phyloP scores from a whole-genome alignment of 2,888 invertebrate species.

The Eretmocerus hayati region DNA sequence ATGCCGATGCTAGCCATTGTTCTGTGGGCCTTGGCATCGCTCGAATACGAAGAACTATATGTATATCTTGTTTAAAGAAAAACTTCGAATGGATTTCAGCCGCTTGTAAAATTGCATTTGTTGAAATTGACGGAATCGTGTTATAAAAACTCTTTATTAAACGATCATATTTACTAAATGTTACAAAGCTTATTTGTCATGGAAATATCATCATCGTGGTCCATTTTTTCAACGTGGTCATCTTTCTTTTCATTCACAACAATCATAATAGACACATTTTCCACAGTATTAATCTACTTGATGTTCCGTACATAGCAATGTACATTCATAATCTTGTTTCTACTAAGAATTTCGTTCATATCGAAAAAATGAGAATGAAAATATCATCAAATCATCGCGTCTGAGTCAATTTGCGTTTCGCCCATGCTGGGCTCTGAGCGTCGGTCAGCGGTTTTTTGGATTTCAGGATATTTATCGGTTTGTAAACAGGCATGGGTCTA shows the following conservation, averaged over 20 bases:
- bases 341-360: too few relatives aligned
- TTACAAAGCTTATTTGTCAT: slow-evolving; percentile 1
- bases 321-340: too few relatives aligned
- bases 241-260: too few relatives aligned
- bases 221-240: too few relatives aligned
- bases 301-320: too few relatives aligned
- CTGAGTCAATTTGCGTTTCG: too few relatives aligned
- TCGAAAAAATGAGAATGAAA: too few relatives aligned
- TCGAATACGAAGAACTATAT: slow-evolving; percentile 21
- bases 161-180: slow-evolving; percentile 23
- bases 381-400: too few relatives aligned
- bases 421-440: slow-evolving; percentile 55
- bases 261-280: neutral
- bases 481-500: slow-evolving; percentile 53
- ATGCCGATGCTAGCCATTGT: slow-evolving; percentile 17
- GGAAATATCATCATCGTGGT: too few relatives aligned
- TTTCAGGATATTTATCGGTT: slow-evolving; percentile 50
- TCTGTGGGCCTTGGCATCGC: slow-evolving; percentile 20
- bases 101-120: slow-evolving; percentile 19
- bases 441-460: slow-evolving; percentile 54
- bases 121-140: slow-evolving; percentile 22
- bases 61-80: slow-evolving; percentile 23
- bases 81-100: slow-evolving; percentile 13
- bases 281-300: neutral
- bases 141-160: slow-evolving; percentile 25